phyloP scores from a whole-genome alignment of 2,888 invertebrate genomes.

The Sarcophaga subvicina region DNA sequence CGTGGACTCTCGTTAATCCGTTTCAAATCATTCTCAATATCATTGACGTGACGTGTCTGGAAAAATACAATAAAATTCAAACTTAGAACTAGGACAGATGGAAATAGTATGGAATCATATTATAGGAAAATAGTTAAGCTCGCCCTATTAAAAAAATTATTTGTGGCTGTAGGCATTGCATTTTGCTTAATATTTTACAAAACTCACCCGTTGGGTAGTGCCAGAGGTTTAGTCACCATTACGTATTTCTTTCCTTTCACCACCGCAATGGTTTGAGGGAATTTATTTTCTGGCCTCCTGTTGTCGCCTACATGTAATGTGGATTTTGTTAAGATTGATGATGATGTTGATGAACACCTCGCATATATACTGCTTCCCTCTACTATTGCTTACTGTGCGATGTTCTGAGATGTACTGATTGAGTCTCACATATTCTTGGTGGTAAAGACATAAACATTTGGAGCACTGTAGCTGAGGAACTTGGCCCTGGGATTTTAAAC shows the following conservation, averaged over 20 bases:
- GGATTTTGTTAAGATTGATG: constrained; percentile 24
- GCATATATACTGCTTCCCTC: too few relatives aligned
- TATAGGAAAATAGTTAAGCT: constrained; percentile 29
- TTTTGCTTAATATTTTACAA: constrained; percentile 69
- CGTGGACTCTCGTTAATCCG: constrained; percentile 68
- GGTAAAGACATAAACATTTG: too few relatives aligned
- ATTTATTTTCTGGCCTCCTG: constrained; percentile 66
- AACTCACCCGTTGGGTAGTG: constrained; percentile 67
- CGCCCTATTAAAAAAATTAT: constrained; percentile 64
- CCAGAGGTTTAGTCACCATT: constrained; percentile 83
- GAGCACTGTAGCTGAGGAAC: too few relatives aligned
- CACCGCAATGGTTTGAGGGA: constrained; percentile 85
- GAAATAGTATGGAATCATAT: not conserved
- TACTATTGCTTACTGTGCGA: too few relatives aligned
- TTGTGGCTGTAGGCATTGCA: not conserved
- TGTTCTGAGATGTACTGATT: too few relatives aligned
- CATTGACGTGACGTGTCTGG: constrained; percentile 11
- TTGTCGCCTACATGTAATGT: constrained; percentile 44
- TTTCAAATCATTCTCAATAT: constrained; percentile 73
- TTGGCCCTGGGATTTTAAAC: too few relatives aligned
- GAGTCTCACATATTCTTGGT: too few relatives aligned
- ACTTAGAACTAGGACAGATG: not conserved
- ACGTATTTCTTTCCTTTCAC: constrained; percentile 88
- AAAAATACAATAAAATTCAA: too few relatives aligned
- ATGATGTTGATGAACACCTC: constrained; percentile 13